These are phyloP conservation scores for Thysanoteuthis rhombus DNA, from an alignment of 2,888 invertebrate species.

Conservation along the genomic window DNA sequence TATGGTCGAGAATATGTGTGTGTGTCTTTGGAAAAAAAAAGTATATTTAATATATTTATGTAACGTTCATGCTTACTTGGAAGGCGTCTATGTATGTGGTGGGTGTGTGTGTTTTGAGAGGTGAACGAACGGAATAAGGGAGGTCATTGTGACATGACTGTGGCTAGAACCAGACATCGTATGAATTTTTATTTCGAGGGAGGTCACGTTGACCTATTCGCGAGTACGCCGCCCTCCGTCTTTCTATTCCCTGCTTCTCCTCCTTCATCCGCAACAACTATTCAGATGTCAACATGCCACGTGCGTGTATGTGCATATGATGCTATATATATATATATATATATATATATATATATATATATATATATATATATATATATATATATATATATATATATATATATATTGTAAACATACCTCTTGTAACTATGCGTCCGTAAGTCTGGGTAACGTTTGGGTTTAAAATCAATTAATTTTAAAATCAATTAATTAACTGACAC, in stretches of 20 bases:
- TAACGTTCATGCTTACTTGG: not conserved
- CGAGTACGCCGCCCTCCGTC: not conserved
- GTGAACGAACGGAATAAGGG: not conserved
- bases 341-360: slow-evolving; percentile 12
- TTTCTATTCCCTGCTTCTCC: not conserved
- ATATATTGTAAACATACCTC: too few species aligned
- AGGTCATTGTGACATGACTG: not conserved
- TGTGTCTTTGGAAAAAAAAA: not conserved
- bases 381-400: not conserved
- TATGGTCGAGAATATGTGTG: too few species aligned
- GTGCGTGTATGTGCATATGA: not conserved
- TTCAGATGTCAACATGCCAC: not conserved
- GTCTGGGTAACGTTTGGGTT: too few species aligned
- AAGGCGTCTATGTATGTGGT: not conserved
- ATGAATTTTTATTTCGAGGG: not conserved
- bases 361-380: not conserved
- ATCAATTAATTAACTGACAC: too few species aligned
- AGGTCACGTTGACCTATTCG: not conserved
- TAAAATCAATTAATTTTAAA: too few species aligned
- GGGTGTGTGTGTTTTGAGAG: not conserved
- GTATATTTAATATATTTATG: too few species aligned
- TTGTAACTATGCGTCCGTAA: too few species aligned
- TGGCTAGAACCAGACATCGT: not conserved
- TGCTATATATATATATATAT: not conserved
- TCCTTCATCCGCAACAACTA: not conserved